These are phyloP conservation scores for Coryphaenoides rupestris DNA, from an alignment of 2,113 vertebrate species.

Conservation along the genomic window DNA sequence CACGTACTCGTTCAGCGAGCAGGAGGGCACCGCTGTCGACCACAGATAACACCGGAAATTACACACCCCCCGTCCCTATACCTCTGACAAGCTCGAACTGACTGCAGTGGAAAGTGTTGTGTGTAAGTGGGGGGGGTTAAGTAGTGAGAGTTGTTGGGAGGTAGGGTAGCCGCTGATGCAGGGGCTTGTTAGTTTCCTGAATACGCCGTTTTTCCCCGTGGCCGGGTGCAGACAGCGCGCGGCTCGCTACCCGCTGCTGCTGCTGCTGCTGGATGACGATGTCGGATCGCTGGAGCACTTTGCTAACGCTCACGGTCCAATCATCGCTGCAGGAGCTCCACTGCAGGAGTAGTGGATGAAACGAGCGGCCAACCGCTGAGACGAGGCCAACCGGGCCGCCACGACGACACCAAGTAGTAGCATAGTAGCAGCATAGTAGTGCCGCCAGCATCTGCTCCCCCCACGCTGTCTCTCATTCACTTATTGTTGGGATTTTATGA, in stretches of 20 bases:
- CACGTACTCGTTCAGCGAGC: conserved; percentile 91
- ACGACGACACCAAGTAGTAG: background rate
- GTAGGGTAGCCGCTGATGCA: too few species aligned
- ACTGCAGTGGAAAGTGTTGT: background rate
- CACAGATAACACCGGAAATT: background rate
- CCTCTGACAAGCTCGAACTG: background rate
- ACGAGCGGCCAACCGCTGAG: background rate
- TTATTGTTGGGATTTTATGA: too few species aligned
- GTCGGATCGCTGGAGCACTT: background rate
- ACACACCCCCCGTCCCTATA: background rate
- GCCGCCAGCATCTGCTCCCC: too few species aligned
- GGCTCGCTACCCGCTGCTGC: conserved; percentile 12
- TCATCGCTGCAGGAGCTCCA: background rate
- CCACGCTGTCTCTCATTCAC: too few species aligned
- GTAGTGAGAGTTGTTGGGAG: background rate
- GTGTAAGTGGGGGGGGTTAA: too few species aligned
- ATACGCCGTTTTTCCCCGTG: conserved; percentile 4
- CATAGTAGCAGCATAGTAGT: too few species aligned
- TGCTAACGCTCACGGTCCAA: background rate
- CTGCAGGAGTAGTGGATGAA: conserved; percentile 2
- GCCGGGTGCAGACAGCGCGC: background rate
- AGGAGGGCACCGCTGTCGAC: conserved; percentile 81
- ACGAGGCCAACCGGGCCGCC: background rate
- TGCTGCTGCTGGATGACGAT: conserved; percentile 11
- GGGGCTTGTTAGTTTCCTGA: background rate